Evolutionary conservation across 2,888 invertebrate genomes (phyloP).

Genomic region (Hirtodrosophila trivittata): DNA sequence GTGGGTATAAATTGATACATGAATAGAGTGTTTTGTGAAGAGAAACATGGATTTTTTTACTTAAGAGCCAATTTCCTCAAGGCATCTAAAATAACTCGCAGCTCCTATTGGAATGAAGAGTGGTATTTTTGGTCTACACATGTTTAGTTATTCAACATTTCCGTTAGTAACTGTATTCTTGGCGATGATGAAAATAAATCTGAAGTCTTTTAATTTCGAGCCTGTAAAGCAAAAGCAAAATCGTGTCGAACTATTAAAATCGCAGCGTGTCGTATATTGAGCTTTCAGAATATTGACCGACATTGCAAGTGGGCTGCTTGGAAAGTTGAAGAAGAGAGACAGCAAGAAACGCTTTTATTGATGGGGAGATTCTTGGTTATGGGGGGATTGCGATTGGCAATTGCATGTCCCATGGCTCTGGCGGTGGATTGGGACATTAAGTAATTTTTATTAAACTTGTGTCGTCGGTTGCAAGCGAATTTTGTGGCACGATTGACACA

Average conservation of each 20-base stretch:
- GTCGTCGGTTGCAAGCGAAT: constrained; percentile 3
- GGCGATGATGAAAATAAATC: neutral
- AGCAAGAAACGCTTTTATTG: constrained; percentile 22
- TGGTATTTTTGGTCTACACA: constrained; percentile 11
- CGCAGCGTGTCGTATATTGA: constrained; percentile 1
- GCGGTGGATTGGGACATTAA: constrained; percentile 11
- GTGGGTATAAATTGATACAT: no score
- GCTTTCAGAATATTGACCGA: constrained; percentile 50
- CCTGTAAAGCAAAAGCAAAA: constrained; percentile 13
- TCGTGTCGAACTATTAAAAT: constrained; percentile 16
- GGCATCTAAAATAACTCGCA: no score
- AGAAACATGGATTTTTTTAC: no score
- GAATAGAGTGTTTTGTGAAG: no score
- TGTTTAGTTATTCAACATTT: constrained; percentile 7
- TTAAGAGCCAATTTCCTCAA: no score
- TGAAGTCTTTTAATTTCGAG: constrained; percentile 32
- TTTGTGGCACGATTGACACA: constrained; percentile 40
- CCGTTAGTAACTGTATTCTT: neutral
- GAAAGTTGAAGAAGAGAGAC: constrained; percentile 14
- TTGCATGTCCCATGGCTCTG: neutral
- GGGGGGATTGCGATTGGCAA: constrained; percentile 12
- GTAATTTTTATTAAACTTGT: neutral
- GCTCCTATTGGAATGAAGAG: neutral
- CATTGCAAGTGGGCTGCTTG: constrained; percentile 25
- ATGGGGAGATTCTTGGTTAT: constrained; percentile 21